Conservation (phyloP, 2,113 vertebrate species). For the Paramormyrops kingsleyae region DNA sequence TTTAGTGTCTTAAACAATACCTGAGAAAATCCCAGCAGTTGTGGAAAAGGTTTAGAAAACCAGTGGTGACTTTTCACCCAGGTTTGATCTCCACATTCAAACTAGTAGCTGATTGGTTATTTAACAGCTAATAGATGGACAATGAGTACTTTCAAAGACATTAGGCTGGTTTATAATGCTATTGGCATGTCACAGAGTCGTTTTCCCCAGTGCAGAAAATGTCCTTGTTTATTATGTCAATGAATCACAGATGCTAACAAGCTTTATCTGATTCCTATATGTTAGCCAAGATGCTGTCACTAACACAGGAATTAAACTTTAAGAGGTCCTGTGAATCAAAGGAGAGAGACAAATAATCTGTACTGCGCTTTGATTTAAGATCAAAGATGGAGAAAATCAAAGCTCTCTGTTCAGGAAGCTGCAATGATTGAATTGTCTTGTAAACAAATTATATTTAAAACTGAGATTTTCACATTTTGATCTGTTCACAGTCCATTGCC, state of each 20-base stretch:
- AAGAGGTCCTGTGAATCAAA: not conserved
- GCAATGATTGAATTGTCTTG: conserved; percentile 15
- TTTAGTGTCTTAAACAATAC: not conserved
- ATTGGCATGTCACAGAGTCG: not conserved
- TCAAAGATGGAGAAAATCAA: not conserved
- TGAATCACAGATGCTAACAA: not conserved
- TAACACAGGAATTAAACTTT: not conserved
- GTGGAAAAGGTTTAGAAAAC: not conserved
- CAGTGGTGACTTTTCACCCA: not conserved
- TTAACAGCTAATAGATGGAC: not conserved
- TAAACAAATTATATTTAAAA: not conserved
- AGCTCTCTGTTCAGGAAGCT: not conserved
- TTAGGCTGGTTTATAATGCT: not conserved
- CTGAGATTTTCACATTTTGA: not conserved
- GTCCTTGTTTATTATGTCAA: not conserved
- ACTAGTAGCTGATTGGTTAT: not conserved
- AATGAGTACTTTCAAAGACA: not conserved
- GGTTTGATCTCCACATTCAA: not conserved
- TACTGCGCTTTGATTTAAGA: not conserved
- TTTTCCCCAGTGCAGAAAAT: not conserved
- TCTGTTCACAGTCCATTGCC: not conserved
- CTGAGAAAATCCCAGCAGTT: not conserved
- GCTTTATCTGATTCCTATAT: not conserved
- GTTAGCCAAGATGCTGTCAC: not conserved
- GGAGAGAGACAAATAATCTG: not conserved